Percentiles rank a stretch among this genome's conserved stretches.
Conservation (phyloP, 2,113 vertebrate genomes). For the Lanius collurio region DNA sequence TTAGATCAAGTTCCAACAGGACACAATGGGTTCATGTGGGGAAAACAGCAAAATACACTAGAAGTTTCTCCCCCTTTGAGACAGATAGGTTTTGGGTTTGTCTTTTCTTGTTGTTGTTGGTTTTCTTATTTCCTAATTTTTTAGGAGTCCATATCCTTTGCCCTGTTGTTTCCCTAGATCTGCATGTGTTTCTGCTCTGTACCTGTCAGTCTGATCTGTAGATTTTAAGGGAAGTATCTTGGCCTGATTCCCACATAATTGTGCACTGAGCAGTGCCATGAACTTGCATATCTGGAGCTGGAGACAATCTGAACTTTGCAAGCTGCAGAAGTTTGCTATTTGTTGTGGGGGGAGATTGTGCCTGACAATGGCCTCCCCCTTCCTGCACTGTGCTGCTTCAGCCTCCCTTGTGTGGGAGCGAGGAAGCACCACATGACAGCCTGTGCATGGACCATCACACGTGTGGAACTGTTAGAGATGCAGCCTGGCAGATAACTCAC, state of each 20-base stretch:
- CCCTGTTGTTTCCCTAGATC: not conserved
- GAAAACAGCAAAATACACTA: not conserved
- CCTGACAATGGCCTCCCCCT: not conserved
- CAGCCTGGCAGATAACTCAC: not conserved
- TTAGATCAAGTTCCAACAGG: not conserved
- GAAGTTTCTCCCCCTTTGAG: not conserved
- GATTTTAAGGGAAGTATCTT: not conserved
- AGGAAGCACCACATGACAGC: not conserved
- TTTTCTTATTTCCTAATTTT: not conserved
- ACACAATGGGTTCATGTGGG: not conserved
- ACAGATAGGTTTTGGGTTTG: not conserved
- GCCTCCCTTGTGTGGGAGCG: not conserved
- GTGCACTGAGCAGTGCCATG: not conserved
- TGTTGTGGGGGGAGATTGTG: fast-evolving
- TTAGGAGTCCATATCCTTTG: not conserved
- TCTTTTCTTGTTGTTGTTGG: not conserved
- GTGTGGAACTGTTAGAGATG: not conserved
- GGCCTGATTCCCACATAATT: not conserved
- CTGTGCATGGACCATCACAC: not conserved
- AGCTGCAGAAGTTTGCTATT: not conserved
- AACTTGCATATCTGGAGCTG: not conserved
- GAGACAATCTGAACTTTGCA: not conserved
- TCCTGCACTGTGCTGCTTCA: not conserved
- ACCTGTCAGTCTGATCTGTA: not conserved
- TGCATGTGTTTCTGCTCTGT: not conserved